A percentile compares a stretch with the other conserved stretches of the same genome.
Conservation (phyloP, 2,888 invertebrate species). For the Orchesella flavescens region DNA sequence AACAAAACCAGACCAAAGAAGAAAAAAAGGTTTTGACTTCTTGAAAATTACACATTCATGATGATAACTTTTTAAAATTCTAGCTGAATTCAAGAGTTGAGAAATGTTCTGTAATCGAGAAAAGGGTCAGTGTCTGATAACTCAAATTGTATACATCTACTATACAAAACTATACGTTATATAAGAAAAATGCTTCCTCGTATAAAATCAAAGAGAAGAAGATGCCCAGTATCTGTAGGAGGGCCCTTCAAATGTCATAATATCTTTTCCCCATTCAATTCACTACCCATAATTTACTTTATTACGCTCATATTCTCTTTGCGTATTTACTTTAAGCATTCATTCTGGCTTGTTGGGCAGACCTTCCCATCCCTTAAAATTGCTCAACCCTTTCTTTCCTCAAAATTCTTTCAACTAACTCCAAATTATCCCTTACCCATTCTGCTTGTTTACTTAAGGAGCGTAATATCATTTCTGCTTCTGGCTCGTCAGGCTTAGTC, state of each 20-base stretch:
- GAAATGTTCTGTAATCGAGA: no score
- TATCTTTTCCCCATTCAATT: constrained; percentile 26
- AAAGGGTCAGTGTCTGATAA: no score
- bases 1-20: constrained; percentile 11
- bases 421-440: constrained; percentile 8
- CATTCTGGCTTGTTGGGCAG: background rate
- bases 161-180: background rate
- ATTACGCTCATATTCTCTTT: background rate
- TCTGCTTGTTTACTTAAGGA: constrained; percentile 44
- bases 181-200: background rate
- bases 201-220: background rate
- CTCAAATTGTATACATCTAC: no score
- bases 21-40: background rate
- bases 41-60: no score
- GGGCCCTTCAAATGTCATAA: constrained; percentile 38
- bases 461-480: constrained; percentile 35
- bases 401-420: constrained; percentile 23
- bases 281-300: constrained; percentile 9
- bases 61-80: no score
- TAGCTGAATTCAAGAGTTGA: no score
- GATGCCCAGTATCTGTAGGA: constrained; percentile 16
- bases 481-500: constrained; percentile 14
- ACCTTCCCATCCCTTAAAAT: constrained; percentile 43
- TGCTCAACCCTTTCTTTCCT: constrained; percentile 43
- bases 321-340: constrained; percentile 15